These are phyloP conservation scores for Pluvialis apricaria DNA, from an alignment of 2,113 vertebrate species.

Conservation along the genomic window DNA sequence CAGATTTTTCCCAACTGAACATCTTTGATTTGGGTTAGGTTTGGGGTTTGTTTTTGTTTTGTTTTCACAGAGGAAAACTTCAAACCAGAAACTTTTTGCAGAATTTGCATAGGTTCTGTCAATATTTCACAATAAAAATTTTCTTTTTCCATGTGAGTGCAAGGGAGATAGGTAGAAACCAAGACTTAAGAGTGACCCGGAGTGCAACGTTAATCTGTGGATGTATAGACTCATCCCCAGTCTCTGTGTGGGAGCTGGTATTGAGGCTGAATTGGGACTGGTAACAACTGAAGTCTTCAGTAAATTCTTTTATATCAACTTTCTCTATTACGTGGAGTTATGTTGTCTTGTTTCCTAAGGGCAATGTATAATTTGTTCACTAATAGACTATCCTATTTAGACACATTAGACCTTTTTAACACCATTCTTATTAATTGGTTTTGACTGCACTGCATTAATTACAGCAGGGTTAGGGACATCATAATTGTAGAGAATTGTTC, in stretches of 20 bases:
- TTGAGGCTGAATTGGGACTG: neutral
- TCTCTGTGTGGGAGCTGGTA: neutral
- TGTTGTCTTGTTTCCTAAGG: neutral
- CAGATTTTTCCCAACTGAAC: neutral
- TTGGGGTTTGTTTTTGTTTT: neutral
- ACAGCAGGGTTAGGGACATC: neutral
- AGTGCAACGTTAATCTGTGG: fast-evolving
- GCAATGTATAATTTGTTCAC: conserved; percentile 16
- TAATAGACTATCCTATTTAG: neutral
- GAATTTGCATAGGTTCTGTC: neutral
- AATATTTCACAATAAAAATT: neutral
- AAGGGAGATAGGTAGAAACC: neutral
- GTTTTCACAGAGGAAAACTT: neutral
- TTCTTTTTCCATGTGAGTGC: neutral
- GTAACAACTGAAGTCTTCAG: neutral
- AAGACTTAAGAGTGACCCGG: neutral
- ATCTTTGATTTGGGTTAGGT: neutral
- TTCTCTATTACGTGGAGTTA: neutral
- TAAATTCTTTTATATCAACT: neutral
- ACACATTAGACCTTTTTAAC: conserved; percentile 37
- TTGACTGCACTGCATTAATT: conserved; percentile 24
- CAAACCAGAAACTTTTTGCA: neutral
- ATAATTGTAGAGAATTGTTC: conserved; percentile 25
- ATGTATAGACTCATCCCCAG: neutral
- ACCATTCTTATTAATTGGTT: conserved; percentile 9